A percentile compares a stretch with the other conserved stretches of the same genome.
Evolutionary conservation across 2,113 vertebrate genomes (phyloP).

Genomic region (Mormyrus lacerda): DNA sequence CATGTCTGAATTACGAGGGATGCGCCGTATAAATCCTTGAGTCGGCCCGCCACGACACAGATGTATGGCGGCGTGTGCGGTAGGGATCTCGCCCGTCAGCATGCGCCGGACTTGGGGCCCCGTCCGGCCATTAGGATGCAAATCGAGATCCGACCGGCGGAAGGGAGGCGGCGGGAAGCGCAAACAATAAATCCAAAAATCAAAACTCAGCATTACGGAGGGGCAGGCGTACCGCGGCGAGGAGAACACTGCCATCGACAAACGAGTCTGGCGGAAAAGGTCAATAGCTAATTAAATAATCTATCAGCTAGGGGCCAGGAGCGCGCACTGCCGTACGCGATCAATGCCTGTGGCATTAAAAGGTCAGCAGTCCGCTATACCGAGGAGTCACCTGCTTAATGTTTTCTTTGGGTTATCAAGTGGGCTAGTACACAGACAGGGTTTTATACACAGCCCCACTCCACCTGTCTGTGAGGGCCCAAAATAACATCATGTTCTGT

Average conservation of each 20-base stretch:
- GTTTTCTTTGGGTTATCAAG: conserved; percentile 41
- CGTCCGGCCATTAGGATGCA: conserved; percentile 33
- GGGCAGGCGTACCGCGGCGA: conserved; percentile 73
- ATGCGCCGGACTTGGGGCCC: not conserved
- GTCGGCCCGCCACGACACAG: not conserved
- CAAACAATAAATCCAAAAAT: conserved; percentile 60
- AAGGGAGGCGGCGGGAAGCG: not conserved
- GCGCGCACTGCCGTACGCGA: conserved; percentile 77
- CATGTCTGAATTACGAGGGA: conserved; percentile 16
- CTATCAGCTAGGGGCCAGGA: conserved; percentile 95
- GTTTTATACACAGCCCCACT: conserved; percentile 1
- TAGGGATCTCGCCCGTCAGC: not conserved
- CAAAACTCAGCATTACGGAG: conserved; percentile 63
- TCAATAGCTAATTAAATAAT: conserved; percentile 99
- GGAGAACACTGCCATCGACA: conserved; percentile 82
- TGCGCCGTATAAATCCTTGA: not conserved
- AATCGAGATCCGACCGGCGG: conserved; percentile 45
- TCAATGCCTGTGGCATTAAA: conserved; percentile 93
- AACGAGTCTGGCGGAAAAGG: conserved; percentile 89
- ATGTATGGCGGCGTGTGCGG: not conserved
- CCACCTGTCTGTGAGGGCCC: not conserved
- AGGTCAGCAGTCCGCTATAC: conserved; percentile 88
- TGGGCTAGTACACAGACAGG: conserved; percentile 23
- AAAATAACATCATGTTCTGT: not conserved
- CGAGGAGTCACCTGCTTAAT: conserved; percentile 73